Evolutionary conservation across 2,888 invertebrate species (phyloP).

Genomic region (Corythucha ciliata): DNA sequence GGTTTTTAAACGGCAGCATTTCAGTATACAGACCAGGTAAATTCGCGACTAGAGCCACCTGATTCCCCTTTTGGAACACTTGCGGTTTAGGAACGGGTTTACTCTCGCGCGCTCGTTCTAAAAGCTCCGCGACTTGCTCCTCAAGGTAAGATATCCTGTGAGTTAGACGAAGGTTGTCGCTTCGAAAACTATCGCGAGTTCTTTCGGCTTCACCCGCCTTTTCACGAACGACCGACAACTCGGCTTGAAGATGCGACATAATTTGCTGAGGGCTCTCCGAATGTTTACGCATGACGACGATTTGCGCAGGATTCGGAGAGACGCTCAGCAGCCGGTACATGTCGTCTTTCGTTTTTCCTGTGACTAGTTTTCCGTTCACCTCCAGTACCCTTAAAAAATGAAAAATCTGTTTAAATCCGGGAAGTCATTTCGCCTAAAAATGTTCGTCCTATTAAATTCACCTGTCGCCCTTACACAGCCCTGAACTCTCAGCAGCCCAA

Average conservation of each 20-base stretch:
- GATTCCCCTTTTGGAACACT: conserved; percentile 71
- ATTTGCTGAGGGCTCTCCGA: conserved; percentile 30
- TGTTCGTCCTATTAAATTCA: too few species aligned
- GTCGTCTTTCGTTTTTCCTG: conserved; percentile 57
- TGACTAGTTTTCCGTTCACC: conserved; percentile 67
- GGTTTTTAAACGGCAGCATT: too few species aligned
- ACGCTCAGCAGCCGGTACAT: conserved; percentile 55
- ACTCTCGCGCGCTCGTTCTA: conserved; percentile 32
- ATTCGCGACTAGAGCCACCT: conserved; percentile 61
- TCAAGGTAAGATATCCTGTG: conserved; percentile 79
- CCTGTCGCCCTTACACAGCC: conserved; percentile 67
- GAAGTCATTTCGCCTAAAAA: neutral
- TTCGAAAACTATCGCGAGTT: conserved; percentile 52
- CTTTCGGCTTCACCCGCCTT: conserved; percentile 55
- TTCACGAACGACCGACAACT: conserved; percentile 50
- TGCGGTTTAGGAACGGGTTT: conserved; percentile 38
- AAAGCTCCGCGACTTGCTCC: conserved; percentile 62
- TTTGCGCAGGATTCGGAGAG: conserved; percentile 53
- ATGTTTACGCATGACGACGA: conserved; percentile 50
- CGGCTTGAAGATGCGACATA: conserved; percentile 45
- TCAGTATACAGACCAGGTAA: conserved; percentile 51
- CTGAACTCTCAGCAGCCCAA: conserved; percentile 71
- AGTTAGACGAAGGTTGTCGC: conserved; percentile 73
- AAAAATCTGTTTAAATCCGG: neutral
- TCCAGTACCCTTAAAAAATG: conserved; percentile 55